Evolutionary conservation across 2,888 invertebrate genomes (phyloP), one percentile per base, ranked within the genome.

Genomic region (Caenorhabditis becei): DNA sequence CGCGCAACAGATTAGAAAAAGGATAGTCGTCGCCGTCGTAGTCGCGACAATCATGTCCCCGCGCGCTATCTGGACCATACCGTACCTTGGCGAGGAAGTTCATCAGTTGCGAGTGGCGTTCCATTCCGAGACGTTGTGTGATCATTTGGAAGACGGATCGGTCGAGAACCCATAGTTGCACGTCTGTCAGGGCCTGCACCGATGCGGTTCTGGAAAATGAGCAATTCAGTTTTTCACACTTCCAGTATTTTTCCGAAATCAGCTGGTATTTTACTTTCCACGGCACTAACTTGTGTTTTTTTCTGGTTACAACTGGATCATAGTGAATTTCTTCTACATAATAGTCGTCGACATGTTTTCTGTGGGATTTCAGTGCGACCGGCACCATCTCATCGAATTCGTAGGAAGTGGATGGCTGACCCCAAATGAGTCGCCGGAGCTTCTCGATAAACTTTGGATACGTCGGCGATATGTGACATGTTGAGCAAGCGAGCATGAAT

Each of bases 91-190:
- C 93, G 37, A 97, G 93, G 92, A 97, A 97, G 62, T 94, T 93
- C 75, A 97, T 93, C 88, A 96, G 95, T 91, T 96, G 96, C 85
- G 96, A 95, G 83, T 95, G 94, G 85, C 96, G 94, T 88, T 95
- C 95, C 32, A 95, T 94, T 0, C 96, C 96, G 23, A 95, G 95
- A 85, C 94, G 94, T 91, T 96, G 94, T 94, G 96, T 96, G 70
- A 97, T 95, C 90, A 95, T 94, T 89, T 96, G 95, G 92, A 96
- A 97, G 11, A 95, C 95, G 59, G 94, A 93, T 78, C 96, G 93
- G 91, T 96, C 95, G 86, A 97, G 93, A 35, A 95, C 95, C 97
- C 97, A 97, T 88, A 97, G 94, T 91, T 94, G 94, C 2, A 95
- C 95, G 89, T 94, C 94, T n/a, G 94, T 94, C 88, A 95, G 93